phyloP scores from a whole-genome alignment of 2,113 vertebrate species.

The Crotalus viridis region DNA sequence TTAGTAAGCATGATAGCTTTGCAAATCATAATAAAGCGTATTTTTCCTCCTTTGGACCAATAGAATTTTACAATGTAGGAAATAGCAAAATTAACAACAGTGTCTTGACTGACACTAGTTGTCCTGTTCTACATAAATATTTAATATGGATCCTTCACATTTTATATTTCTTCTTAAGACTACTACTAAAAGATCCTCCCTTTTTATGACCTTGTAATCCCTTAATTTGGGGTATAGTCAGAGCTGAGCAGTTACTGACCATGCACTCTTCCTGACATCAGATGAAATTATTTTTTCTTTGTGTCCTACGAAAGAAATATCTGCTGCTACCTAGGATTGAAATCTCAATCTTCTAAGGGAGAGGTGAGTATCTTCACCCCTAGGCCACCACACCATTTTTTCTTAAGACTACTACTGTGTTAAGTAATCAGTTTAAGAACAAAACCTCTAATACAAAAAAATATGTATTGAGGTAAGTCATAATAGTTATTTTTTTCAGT shows the following conservation, averaged over 20 bases:
- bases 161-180: neutral
- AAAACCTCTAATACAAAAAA: neutral
- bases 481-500: neutral
- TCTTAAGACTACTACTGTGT: neutral
- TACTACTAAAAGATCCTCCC: neutral
- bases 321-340: neutral
- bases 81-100: neutral
- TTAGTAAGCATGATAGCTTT: neutral
- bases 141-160: neutral
- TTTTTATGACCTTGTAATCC: neutral
- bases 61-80: neutral
- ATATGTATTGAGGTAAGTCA: neutral
- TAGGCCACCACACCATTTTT: neutral
- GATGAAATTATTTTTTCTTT: neutral
- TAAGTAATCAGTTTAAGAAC: neutral
- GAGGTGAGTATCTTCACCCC: neutral
- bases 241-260: neutral
- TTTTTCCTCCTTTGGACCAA: neutral
- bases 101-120: neutral
- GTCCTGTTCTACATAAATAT: neutral
- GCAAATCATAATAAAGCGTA: neutral
- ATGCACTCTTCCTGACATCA: neutral
- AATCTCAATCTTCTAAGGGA: neutral
- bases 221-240: neutral
- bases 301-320: neutral